phyloP scores from a whole-genome alignment of 2,888 invertebrate genomes.

The Erebia palarica region DNA sequence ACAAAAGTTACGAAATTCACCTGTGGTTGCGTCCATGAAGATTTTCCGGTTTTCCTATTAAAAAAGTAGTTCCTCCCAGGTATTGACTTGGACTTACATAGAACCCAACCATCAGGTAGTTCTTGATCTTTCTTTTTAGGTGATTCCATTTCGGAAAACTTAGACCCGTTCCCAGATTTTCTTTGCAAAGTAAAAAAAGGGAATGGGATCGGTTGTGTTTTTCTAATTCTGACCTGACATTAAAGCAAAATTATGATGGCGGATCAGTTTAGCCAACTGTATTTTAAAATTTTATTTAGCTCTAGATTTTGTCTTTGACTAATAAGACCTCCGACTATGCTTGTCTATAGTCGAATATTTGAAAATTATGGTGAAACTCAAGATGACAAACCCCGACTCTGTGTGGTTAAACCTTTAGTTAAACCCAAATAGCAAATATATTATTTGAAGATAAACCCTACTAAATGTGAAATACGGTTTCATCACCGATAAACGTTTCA shows the following conservation, averaged over 20 bases:
- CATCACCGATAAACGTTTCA: too few relatives aligned
- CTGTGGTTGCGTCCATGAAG: conserved; percentile 74
- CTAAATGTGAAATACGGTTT: too few relatives aligned
- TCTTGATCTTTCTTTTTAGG: conserved; percentile 59
- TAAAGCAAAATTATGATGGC: conserved; percentile 16
- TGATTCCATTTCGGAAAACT: conserved; percentile 62
- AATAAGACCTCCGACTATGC: too few relatives aligned
- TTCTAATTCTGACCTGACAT: conserved; percentile 38
- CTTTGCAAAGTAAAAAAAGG: conserved; percentile 8
- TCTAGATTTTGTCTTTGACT: not conserved
- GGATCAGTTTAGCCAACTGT: conserved; percentile 23
- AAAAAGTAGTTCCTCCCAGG: conserved; percentile 75
- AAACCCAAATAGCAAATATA: too few relatives aligned
- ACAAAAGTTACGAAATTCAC: conserved; percentile 60
- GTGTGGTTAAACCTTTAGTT: too few relatives aligned
- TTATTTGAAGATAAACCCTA: too few relatives aligned
- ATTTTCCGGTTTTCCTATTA: conserved; percentile 74
- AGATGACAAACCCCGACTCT: too few relatives aligned
- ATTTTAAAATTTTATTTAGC: too few relatives aligned
- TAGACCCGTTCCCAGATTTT: conserved; percentile 7
- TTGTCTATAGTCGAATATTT: too few relatives aligned
- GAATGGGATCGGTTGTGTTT: conserved; percentile 30
- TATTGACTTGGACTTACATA: conserved; percentile 71
- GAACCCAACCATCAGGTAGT: conserved; percentile 77
- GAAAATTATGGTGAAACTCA: too few relatives aligned